Evolutionary conservation across 2,797 vertebrate genomes (phyloP).

Genomic region (Peromyscus nudipes): DNA sequence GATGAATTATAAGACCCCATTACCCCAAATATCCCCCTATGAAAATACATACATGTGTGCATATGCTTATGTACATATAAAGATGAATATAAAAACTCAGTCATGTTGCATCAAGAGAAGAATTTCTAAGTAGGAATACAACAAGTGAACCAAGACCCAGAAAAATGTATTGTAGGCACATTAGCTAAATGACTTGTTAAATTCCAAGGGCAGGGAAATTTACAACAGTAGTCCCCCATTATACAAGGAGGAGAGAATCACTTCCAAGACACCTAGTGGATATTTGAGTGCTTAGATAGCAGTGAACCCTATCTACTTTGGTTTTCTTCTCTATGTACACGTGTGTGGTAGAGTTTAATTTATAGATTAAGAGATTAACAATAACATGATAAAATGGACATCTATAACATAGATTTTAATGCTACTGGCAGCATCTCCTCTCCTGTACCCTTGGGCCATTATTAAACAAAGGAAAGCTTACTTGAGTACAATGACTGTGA

Average conservation of each 20-base stretch:
- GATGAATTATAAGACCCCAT: background rate
- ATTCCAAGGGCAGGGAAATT: background rate
- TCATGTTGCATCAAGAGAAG: background rate
- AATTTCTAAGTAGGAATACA: background rate
- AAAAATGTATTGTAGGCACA: background rate
- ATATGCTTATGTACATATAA: background rate
- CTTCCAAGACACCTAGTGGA: background rate
- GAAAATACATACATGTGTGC: background rate
- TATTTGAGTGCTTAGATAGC: background rate
- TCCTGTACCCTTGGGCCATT: background rate
- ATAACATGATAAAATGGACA: background rate
- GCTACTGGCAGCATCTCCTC: background rate
- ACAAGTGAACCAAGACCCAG: background rate
- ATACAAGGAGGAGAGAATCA: background rate
- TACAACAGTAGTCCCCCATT: background rate
- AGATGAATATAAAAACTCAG: background rate
- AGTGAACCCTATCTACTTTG: background rate
- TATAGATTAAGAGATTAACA: background rate
- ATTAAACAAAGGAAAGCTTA: background rate
- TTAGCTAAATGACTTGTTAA: background rate
- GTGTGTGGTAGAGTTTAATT: background rate
- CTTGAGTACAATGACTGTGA: background rate
- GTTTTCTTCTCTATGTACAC: background rate
- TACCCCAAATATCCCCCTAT: background rate
- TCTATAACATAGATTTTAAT: background rate